Evolutionary conservation across 1,140 invertebrate species (phyloP), one percentile per base, ranked within the genome.

Genomic region (Saxidomus purpurata): DNA sequence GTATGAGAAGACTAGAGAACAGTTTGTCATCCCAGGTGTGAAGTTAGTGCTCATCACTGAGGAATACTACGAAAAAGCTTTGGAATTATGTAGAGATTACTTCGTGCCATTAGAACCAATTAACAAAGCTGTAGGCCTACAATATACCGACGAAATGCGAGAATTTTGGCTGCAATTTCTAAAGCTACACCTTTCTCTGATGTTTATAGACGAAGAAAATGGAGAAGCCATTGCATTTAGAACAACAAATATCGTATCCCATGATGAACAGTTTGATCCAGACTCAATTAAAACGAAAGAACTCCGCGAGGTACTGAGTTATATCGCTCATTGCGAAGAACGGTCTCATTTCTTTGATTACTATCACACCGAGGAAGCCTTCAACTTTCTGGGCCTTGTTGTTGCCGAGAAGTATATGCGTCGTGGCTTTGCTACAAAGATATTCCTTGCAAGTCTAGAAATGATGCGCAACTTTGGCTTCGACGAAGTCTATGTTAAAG

Each of bases 381-480:
- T 79, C 11, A 11, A 38, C 17, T 79, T 55, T 52, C 28, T 55
- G 11, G 40, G 40, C 22, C 71, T 49, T 34, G 79, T n/a, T 13
- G 52, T 61, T 13, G 19, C 25, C 17, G 36, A 17, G 36, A 52
- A 59, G 22, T 80, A 80, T 25, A 15, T 19, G 34, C 1, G 47
- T 19, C n/a, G 52, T 4, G 77, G 77, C 22, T 40, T 76, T 25
- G 38, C 40, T 2, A 49, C 76, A 25, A 47, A 3, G 34, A 22
- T 34, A 25, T 34, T 55, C n/a, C 25, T 15, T 49, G 40, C 19
- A 19, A 17, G 11, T 19, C 1, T 55, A 31, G 40, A 47, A 6
- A 28, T 49, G 25, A 79, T 55, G 2, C 28, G 34, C 83, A 95
- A 87, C 28, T 38, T 61, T 36, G 77, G 52, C 13, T n/a, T 82